A percentile compares a stretch with the other conserved stretches of the same genome.
Conservation (phyloP, 92 coral and sea anemone genomes). For the Pocillopora meandrina region DNA sequence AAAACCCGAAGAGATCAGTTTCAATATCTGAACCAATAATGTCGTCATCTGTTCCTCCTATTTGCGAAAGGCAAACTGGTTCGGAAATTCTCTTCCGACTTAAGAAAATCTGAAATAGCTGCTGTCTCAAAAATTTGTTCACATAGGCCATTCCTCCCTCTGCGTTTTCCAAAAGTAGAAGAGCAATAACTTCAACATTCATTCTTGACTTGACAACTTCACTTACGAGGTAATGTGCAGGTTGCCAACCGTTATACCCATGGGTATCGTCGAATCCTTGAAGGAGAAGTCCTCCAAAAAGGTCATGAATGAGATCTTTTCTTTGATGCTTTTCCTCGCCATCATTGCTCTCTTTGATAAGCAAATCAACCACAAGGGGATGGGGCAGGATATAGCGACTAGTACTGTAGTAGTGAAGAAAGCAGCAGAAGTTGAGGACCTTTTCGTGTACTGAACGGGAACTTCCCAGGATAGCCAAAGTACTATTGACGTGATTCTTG, state of each 20-base stretch:
- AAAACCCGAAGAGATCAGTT: slow-evolving; percentile 44
- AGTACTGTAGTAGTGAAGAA: slow-evolving; percentile 50
- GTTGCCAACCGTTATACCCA: slow-evolving; percentile 69
- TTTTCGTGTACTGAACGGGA: slow-evolving; percentile 24
- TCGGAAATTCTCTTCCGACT: slow-evolving; percentile 53
- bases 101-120: slow-evolving; percentile 44
- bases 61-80: slow-evolving; percentile 7
- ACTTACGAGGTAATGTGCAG: slow-evolving; percentile 70
- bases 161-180: slow-evolving; percentile 21
- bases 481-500: slow-evolving; percentile 47
- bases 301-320: slow-evolving; percentile 44
- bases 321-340: slow-evolving; percentile 6
- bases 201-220: slow-evolving; percentile 54
- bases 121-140: slow-evolving; percentile 29
- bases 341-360: slow-evolving; percentile 24
- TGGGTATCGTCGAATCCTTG: slow-evolving; percentile 51
- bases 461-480: slow-evolving; percentile 12
- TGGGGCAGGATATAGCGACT: slow-evolving; percentile 48
- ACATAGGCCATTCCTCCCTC: slow-evolving; percentile 41
- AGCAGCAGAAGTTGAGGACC: slow-evolving; percentile 54
- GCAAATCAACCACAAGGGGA: slow-evolving; percentile 46
- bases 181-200: slow-evolving; percentile 23
- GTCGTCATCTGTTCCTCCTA: background rate
- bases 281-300: slow-evolving; percentile 66
- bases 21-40: slow-evolving; percentile 22